Evolutionary conservation across 2,797 vertebrate genomes (phyloP).

Genomic region (Semotilus atromaculatus): DNA sequence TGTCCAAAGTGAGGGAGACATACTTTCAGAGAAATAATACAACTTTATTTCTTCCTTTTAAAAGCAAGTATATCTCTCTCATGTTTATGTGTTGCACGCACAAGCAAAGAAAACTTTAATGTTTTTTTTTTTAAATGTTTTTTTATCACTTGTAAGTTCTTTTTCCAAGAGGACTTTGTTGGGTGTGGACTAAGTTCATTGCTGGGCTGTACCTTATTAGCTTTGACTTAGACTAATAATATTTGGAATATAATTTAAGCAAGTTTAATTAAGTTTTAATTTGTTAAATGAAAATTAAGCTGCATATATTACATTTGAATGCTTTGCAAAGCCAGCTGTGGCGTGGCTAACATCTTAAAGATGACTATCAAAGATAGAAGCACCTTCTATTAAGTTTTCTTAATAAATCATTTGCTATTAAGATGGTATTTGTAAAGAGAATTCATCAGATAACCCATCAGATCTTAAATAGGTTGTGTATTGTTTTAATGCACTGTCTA

Average conservation of each 20-base stretch:
- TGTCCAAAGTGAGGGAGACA: slow-evolving; percentile 28
- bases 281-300: background rate
- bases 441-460: background rate
- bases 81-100: slow-evolving; percentile 30
- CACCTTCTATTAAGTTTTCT: background rate
- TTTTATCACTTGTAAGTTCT: slow-evolving; percentile 1
- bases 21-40: slow-evolving; percentile 18
- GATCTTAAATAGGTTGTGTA: background rate
- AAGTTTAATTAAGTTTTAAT: slow-evolving; percentile 10
- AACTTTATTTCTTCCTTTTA: background rate
- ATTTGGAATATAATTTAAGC: background rate
- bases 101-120: background rate
- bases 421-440: background rate
- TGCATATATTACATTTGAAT: background rate
- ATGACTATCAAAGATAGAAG: background rate
- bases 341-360: background rate
- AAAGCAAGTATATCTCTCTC: slow-evolving; percentile 11
- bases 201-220: background rate
- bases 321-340: background rate
- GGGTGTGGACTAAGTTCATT: slow-evolving; percentile 16
- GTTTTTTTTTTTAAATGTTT: no score
- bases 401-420: background rate
- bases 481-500: slow-evolving; percentile 10
- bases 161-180: slow-evolving; percentile 6
- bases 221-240: background rate